Conservation (phyloP, 2,797 vertebrate genomes). For the Hyperoplus immaculatus region DNA sequence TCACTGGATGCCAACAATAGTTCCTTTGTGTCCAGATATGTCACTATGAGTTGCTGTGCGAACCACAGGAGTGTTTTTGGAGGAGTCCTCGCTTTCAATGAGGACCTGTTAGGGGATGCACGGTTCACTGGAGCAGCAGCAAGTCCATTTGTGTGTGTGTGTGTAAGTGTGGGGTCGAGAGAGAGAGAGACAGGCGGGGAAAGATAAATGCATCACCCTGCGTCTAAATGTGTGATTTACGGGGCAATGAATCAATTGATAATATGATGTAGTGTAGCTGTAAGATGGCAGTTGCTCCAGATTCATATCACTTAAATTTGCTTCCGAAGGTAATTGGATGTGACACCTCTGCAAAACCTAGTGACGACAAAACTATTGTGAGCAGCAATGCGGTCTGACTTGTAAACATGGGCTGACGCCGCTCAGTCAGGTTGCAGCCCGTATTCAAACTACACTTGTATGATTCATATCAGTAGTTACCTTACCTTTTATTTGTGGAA, state of each 20-base stretch:
- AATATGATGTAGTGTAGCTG: slow-evolving; percentile 49
- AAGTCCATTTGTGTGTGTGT: slow-evolving; percentile 29
- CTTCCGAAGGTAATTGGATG: slow-evolving; percentile 58
- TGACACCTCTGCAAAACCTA: slow-evolving; percentile 61
- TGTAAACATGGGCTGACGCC: slow-evolving; percentile 38
- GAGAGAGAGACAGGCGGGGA: background rate
- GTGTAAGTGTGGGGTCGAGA: slow-evolving; percentile 12
- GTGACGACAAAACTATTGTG: slow-evolving; percentile 60
- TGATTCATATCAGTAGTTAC: slow-evolving; percentile 6
- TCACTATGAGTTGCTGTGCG: slow-evolving; percentile 60
- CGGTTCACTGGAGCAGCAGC: slow-evolving; percentile 56
- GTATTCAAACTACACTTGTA: slow-evolving; percentile 2
- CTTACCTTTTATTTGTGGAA: background rate
- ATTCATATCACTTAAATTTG: slow-evolving; percentile 59
- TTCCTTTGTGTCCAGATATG: slow-evolving; percentile 71
- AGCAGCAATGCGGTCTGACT: slow-evolving; percentile 72
- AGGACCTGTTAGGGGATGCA: slow-evolving; percentile 47
- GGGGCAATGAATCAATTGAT: slow-evolving; percentile 71
- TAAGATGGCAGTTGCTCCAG: slow-evolving; percentile 73
- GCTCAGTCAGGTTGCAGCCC: slow-evolving; percentile 35
- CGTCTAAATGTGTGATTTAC: slow-evolving; percentile 65
- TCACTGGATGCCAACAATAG: slow-evolving; percentile 66
- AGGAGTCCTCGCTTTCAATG: slow-evolving; percentile 49
- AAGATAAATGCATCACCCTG: slow-evolving; percentile 54
- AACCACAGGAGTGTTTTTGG: slow-evolving; percentile 35